phyloP scores from a whole-genome alignment of 2,113 vertebrate species.

The Prolemur simus region DNA sequence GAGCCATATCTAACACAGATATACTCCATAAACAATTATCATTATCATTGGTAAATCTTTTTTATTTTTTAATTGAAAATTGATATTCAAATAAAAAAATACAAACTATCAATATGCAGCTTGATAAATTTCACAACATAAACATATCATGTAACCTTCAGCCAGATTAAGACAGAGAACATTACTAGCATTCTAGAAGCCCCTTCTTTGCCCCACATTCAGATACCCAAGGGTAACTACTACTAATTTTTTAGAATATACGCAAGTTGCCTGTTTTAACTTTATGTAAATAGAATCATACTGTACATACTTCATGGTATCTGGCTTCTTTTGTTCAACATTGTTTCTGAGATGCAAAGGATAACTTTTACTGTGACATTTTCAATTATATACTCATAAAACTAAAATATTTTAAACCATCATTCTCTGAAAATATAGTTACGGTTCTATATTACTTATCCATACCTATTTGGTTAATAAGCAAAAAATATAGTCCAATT shows the following conservation, averaged over 20 bases:
- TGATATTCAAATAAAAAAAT: not conserved
- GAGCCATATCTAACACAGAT: not conserved
- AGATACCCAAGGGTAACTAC: not conserved
- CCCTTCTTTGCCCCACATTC: not conserved
- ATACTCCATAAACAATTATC: not conserved
- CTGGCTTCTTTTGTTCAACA: not conserved
- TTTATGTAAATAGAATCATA: not conserved
- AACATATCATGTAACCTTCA: not conserved
- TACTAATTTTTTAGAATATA: not conserved
- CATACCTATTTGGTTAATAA: not conserved
- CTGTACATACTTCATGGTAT: not conserved
- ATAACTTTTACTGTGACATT: not conserved
- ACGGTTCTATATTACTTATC: not conserved
- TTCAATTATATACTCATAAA: slow-evolving; percentile 16
- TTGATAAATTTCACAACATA: not conserved
- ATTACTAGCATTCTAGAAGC: not conserved
- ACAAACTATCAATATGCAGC: not conserved
- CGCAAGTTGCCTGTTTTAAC: not conserved
- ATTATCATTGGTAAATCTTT: not conserved
- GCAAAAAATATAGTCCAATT: not conserved
- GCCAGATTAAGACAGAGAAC: not conserved
- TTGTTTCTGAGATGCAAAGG: not conserved
- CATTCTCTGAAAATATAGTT: slow-evolving; percentile 23
- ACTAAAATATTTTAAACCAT: slow-evolving; percentile 7
- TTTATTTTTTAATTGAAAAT: slow-evolving; percentile 2